These are phyloP conservation scores for Dyspetes luteomarginatus DNA, from an alignment of 2,888 invertebrate species.

Conservation along the genomic window DNA sequence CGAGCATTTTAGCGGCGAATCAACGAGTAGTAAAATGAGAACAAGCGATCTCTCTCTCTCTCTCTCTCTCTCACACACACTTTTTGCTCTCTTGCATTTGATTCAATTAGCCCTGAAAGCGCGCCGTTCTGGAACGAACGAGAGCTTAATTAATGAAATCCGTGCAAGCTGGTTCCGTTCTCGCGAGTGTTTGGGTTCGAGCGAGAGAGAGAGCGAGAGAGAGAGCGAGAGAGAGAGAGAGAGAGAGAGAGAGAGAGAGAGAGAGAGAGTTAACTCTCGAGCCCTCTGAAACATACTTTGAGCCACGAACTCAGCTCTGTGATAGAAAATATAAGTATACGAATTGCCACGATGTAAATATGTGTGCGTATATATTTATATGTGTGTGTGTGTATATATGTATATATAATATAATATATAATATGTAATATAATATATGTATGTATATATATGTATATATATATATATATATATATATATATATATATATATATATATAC, in stretches of 20 bases:
- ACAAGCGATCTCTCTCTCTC: constrained; percentile 7
- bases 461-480: background rate
- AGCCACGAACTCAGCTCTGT: background rate
- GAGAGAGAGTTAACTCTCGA: background rate
- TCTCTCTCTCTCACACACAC: constrained; percentile 5
- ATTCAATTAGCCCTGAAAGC: constrained; percentile 76
- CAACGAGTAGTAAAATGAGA: constrained; percentile 16
- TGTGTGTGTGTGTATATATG: background rate
- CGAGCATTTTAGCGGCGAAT: constrained; percentile 33
- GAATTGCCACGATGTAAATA: background rate
- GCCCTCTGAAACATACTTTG: background rate
- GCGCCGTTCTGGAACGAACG: constrained; percentile 75
- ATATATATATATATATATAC: background rate
- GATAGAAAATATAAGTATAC: background rate
- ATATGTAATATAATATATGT: background rate
- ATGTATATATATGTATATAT: too few species aligned
- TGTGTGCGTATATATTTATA: background rate
- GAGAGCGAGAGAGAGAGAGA: background rate
- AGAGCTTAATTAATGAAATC: constrained; percentile 79
- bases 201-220: background rate
- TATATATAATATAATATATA: background rate
- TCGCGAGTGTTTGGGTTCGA: constrained; percentile 36
- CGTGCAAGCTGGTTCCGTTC: constrained; percentile 72
- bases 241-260: background rate
- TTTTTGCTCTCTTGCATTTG: constrained; percentile 52